Evolutionary conservation across 1,140 invertebrate genomes (phyloP), one percentile per base, ranked within the genome.

Genomic region (Lordiphosa stackelbergi): DNA sequence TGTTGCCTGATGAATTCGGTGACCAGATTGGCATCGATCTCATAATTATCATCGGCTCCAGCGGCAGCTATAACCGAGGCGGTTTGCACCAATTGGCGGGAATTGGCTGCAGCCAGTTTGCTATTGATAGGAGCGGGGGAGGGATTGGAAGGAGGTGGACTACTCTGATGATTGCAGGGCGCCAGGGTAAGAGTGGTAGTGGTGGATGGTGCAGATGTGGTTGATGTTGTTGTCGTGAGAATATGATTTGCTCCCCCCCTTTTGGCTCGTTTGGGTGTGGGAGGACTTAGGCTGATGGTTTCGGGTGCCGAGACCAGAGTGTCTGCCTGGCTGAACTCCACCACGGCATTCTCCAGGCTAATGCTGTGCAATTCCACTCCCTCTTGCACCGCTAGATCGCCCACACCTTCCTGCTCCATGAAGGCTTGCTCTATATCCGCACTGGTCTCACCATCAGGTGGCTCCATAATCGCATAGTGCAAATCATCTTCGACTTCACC

Each of bases 1-100:
- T 88, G 87, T 40, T 77, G 71, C 1, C 62, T 62, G 22, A 88
- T 85, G 47, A 88, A 88, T 54, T 88, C 87, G 0, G 84, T 85
- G 5, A 85, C 73, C 10, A 87, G 59, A 62, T 87, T 85, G 1
- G 79, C 73, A 45, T 86, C 85, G 12, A 86, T 83, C 31, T 86
- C 85, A 31, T 72, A 83, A 48, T 85, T 83, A 47, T 86, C 81
- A 53, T 83, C 73, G 4, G 73, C 62, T 2, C 73, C 85, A 0
- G 79, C 75, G 2, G 85, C 79, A 0, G 85, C 85, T 45, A 86
- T 87, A 1, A 85, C 83, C n/a, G 71, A 84, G 4, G 85, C 85
- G 1, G 85, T 86, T 22, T 85, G 81, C 13, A 78, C 81, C 43
- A 87, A 19, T 36, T 85, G 77, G 0, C 85, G 69, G 3, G 81